Conservation (phyloP, 2,797 vertebrate species). For the Botia almorhae region DNA sequence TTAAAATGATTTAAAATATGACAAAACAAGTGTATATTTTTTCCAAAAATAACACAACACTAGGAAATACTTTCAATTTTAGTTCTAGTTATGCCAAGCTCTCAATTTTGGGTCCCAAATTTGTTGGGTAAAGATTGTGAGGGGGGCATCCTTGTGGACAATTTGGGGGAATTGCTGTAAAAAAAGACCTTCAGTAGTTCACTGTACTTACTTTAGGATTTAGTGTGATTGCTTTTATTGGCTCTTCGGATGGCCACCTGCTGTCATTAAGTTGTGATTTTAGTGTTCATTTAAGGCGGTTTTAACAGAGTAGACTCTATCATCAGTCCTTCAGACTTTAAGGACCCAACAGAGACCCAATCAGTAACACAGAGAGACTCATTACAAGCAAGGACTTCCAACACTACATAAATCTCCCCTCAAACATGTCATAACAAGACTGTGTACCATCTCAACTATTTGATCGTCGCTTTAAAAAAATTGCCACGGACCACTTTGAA, state of each 20-base stretch:
- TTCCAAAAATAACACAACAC: too few species aligned
- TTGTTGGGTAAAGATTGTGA: too few species aligned
- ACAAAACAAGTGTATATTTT: too few species aligned
- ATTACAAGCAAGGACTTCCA: neutral
- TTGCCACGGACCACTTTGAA: too few species aligned
- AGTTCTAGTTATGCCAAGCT: too few species aligned
- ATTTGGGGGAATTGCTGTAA: too few species aligned
- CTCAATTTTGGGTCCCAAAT: too few species aligned
- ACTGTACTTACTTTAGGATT: neutral
- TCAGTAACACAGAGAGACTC: neutral
- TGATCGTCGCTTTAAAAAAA: too few species aligned
- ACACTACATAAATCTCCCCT: neutral
- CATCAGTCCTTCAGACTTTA: neutral
- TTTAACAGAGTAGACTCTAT: neutral
- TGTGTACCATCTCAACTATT: neutral
- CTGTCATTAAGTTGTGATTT: neutral
- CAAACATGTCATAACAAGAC: neutral
- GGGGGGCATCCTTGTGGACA: too few species aligned
- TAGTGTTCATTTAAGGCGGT: neutral
- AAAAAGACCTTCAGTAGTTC: neutral
- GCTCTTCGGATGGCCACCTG: neutral
- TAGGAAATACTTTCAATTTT: too few species aligned
- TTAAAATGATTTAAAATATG: too few species aligned
- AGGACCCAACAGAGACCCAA: neutral
- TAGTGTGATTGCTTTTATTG: neutral